A percentile compares a stretch with the other conserved stretches of the same genome.
These are phyloP conservation scores for Gnathonemus echidnorhynchus DNA, from an alignment of 2,113 vertebrate genomes.

Conservation along the genomic window DNA sequence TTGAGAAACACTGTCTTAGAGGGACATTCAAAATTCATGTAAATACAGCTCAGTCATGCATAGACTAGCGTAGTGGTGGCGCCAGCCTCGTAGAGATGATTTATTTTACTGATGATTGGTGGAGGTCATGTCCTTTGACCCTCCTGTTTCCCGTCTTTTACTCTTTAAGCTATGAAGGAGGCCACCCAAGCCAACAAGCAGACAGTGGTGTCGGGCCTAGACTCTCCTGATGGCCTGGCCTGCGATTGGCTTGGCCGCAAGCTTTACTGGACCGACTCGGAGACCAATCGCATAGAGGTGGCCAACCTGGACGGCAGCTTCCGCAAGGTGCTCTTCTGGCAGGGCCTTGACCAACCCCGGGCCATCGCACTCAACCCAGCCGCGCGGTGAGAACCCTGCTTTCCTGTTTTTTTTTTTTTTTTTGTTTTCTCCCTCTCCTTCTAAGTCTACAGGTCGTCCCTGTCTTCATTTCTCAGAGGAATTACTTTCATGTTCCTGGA, in stretches of 20 bases:
- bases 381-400: slow-evolving; percentile 67
- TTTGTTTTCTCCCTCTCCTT: background rate
- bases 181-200: slow-evolving; percentile 64
- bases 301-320: slow-evolving; percentile 86
- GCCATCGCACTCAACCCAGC: slow-evolving; percentile 89
- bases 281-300: slow-evolving; percentile 95
- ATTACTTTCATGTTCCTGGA: background rate
- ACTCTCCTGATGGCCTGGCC: slow-evolving; percentile 89
- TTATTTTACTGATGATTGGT: background rate
- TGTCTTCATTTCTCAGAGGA: background rate
- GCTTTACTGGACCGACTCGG: slow-evolving; percentile 96
- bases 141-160: background rate
- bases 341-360: slow-evolving; percentile 90
- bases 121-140: background rate
- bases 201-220: slow-evolving; percentile 80
- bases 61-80: background rate
- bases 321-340: slow-evolving; percentile 94
- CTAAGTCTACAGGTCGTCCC: background rate
- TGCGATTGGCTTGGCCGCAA: slow-evolving; percentile 94
- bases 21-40: background rate
- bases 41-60: background rate
- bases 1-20: background rate
- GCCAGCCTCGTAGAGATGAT: background rate
- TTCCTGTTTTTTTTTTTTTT: background rate
- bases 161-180: slow-evolving; percentile 54